Conservation (phyloP, 1,140 invertebrate species). For the Xylocopa sonorina region DNA sequence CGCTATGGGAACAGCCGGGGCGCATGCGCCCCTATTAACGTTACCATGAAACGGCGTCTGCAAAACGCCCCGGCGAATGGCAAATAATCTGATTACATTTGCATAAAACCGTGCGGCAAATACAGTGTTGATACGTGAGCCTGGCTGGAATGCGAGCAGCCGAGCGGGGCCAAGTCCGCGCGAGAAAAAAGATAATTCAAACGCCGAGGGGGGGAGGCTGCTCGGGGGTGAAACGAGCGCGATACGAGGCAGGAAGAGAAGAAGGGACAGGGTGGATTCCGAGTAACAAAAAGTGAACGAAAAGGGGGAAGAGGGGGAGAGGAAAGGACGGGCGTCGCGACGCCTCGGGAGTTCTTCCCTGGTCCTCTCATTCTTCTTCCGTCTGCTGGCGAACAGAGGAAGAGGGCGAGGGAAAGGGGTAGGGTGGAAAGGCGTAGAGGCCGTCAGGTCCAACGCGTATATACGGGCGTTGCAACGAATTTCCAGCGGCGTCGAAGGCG, state of each 20-base stretch:
- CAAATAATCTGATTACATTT: conserved; percentile 71
- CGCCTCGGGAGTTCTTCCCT: conserved; percentile 29
- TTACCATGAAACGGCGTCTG: conserved; percentile 37
- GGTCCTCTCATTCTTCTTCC: conserved; percentile 34
- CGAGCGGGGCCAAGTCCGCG: background rate
- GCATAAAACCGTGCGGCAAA: conserved; percentile 64
- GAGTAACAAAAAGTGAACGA: conserved; percentile 61
- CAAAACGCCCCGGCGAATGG: conserved; percentile 51
- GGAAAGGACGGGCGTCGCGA: conserved; percentile 2
- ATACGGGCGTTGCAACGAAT: conserved; percentile 69
- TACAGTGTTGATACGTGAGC: conserved; percentile 58
- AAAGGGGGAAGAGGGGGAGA: conserved; percentile 13
- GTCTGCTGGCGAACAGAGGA: conserved; percentile 25
- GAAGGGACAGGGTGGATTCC: conserved; percentile 20
- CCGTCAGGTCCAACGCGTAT: conserved; percentile 48
- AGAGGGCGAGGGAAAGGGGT: conserved; percentile 36
- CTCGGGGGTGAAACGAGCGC: conserved; percentile 2
- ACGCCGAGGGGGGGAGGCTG: conserved; percentile 7
- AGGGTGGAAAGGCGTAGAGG: background rate
- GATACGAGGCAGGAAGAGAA: conserved; percentile 53
- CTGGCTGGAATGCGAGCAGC: background rate
- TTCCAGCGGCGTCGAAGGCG: conserved; percentile 46
- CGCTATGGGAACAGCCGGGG: background rate
- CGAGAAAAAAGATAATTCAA: conserved; percentile 37
- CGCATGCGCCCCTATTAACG: conserved; percentile 50